Evolutionary conservation across 2,888 invertebrate genomes (phyloP), one percentile per base, ranked within the genome.

Genomic region (Synanthedon andrenaeformis): DNA sequence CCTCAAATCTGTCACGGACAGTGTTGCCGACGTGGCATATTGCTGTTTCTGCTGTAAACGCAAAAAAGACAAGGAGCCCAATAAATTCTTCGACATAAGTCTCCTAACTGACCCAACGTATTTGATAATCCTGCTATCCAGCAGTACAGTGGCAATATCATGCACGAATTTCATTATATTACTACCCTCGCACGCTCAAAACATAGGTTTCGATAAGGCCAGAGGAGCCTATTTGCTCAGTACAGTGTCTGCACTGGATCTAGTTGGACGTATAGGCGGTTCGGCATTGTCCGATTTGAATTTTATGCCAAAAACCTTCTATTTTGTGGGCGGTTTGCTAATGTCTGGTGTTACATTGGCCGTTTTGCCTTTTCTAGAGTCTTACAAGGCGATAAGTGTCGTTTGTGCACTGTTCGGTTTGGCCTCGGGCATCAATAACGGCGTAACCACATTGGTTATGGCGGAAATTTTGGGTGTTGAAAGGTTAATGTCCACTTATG

Each of bases 141-240:
- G 94, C 65, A 94, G 93, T 51, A 94, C 95, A 0, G 95, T 94
- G 51, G 96, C 95, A 3, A 94, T 96, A 56, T 94, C 95, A 41
- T 95, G 95, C 62, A 95, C 95, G 0, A 96, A 96, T 73, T 95
- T 96, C 63, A 92, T 95, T n/a, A 95, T 96, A 45, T 70, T 95
- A 1, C 79, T 96, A 59, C 95, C 96, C 2, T 90, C 92, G 0
- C 94, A 94, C 66, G 95, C 95, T 0, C 82, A 91, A 49, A 89
- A 90, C 4, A 81, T 95, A 35, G 91, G 91, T 0, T 95, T 92
- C 65, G 91, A 92, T 66, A 93, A 93, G 65, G 89, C 90, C 0
- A 81, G 89, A 63, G 92, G 93, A 0, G 93, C 94, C 1, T 89
- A 92, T 57, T 74, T 96, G 42, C 88, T 96, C 23, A 95, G 95